Percentiles rank a stretch among this genome's conserved stretches.
Conservation (phyloP, 2,797 vertebrate genomes). For the Chaetodon trifasciatus region DNA sequence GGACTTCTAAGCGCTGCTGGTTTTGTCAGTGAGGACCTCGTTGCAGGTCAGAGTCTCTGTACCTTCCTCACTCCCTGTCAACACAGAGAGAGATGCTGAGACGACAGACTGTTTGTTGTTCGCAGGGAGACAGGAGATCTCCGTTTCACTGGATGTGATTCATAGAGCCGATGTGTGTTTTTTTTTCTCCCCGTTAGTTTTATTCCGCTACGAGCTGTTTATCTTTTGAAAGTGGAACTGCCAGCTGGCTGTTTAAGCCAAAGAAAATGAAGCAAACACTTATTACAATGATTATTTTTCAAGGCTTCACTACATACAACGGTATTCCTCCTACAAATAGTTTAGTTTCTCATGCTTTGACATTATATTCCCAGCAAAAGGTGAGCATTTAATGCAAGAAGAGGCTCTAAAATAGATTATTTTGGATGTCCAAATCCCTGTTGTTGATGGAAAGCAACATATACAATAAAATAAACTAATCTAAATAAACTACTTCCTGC, state of each 20-base stretch:
- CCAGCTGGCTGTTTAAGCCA: conserved; percentile 21
- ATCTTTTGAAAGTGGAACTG: conserved; percentile 17
- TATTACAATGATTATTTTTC: conserved; percentile 49
- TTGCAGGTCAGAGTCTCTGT: conserved; percentile 39
- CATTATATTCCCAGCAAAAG: conserved; percentile 33
- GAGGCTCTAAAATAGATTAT: conserved; percentile 2
- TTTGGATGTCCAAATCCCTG: conserved; percentile 15
- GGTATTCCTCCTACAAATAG: conserved; percentile 26
- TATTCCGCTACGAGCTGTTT: conserved; percentile 38
- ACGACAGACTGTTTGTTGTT: conserved; percentile 18
- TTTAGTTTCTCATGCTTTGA: conserved; percentile 43
- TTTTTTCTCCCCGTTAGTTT: conserved; percentile 17
- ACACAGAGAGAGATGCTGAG: conserved; percentile 28
- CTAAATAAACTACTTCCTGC: not conserved
- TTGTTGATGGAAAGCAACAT: conserved; percentile 2
- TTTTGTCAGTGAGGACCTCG: conserved; percentile 37
- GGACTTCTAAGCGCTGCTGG: conserved; percentile 12
- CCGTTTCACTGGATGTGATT: conserved; percentile 64
- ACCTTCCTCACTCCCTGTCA: conserved; percentile 33
- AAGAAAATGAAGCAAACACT: conserved; percentile 43
- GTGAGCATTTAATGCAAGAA: conserved; percentile 24
- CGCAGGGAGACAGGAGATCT: conserved; percentile 43
- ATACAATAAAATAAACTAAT: not conserved
- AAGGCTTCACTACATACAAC: conserved; percentile 37
- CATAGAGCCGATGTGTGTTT: conserved; percentile 28